Percentiles rank a stretch among this genome's conserved stretches.
These are phyloP conservation scores for Atethmia centrago DNA, from an alignment of 2,888 invertebrate genomes.

Conservation along the genomic window DNA sequence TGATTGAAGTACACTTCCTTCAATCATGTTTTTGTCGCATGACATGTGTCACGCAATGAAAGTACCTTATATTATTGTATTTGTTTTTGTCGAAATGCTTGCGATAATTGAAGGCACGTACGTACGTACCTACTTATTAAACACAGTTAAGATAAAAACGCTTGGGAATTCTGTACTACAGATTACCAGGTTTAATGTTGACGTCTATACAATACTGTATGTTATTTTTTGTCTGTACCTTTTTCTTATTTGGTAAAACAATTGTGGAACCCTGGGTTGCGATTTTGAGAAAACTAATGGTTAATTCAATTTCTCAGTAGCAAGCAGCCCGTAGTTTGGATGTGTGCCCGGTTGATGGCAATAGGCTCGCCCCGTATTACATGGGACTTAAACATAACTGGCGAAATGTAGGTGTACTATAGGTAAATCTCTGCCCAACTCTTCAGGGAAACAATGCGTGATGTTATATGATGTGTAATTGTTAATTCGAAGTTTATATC, in stretches of 20 bases:
- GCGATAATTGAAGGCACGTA: constrained; percentile 1
- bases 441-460: no score
- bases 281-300: not conserved
- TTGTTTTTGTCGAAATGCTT: constrained; percentile 10
- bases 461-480: no score
- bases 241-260: not conserved
- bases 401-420: no score
- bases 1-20: not conserved
- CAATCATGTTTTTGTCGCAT: constrained; percentile 14
- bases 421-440: no score
- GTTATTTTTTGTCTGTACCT: not conserved
- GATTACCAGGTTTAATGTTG: not conserved
- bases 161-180: constrained; percentile 20
- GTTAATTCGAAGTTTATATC: not conserved
- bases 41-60: constrained; percentile 31
- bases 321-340: no score
- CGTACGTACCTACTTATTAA: not conserved
- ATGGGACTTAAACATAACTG: no score
- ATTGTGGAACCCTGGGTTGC: not conserved
- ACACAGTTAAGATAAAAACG: not conserved
- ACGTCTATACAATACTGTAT: not conserved
- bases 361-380: no score
- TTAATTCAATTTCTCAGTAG: no score
- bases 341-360: no score
- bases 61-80: no score